Evolutionary conservation across 2,797 vertebrate species (phyloP), one percentile per base, ranked within the genome.

Genomic region (Lacerta viridis): DNA sequence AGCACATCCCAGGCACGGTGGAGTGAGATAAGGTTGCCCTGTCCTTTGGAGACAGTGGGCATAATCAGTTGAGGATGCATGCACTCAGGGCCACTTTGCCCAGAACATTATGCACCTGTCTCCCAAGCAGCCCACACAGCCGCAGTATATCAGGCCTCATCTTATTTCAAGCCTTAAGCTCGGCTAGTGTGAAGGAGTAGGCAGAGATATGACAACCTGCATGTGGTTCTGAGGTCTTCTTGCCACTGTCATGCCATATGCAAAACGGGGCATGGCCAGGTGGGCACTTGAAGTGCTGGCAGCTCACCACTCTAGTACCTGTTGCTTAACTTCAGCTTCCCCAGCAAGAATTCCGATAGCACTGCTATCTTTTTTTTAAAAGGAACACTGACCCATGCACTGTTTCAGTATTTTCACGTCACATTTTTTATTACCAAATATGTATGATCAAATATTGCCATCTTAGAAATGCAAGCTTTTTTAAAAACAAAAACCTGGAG

Each of bases 1-100:
- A 92, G 93, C 93, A 90, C 85, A 92, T 23, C 41, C 86, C 90
- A 93, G 95, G 94, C 92, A 77, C 90, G 71, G 15, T 33, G 2
- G 39, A 76, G 50, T 75, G 61, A 27, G 90, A 90, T 87, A 85
- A 1, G 13, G 1, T 33, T 43, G 72, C 83, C 88, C 79, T 29
- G 0, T 80, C 55, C 20, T 93, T 88, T 68, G 29, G 84, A 84
- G 17, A 85, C 50, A 83, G 0, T 0, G 87, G 41, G 68, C 25
- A 25, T 82, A n/a, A 87, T 61, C 86, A 69, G 50, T 50, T 17
- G 33, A 59, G 10, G 69, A 68, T 68, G 4, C 83, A 46, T 41
- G 66, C 11, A 2, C 33, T 36, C 33, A 50, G 64, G 43, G 41
- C 86, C 13, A 4, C 27, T 80, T 80, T 4, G 9, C 36, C 13